Evolutionary conservation across 2,888 invertebrate genomes (phyloP).

Genomic region (Acleris laterana): DNA sequence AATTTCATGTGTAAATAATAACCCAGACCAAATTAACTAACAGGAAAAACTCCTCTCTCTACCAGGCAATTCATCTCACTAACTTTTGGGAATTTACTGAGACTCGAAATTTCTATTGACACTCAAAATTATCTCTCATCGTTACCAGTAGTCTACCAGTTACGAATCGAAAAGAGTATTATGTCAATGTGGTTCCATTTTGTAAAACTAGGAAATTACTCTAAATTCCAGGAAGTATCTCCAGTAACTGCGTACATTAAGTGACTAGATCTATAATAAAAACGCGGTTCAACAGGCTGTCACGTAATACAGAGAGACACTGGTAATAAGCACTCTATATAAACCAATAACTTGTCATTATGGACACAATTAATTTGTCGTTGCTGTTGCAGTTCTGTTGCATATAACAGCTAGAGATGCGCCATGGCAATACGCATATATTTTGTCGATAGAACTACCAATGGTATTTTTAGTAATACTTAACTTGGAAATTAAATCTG

Average conservation of each 20-base stretch:
- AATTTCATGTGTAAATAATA: no score
- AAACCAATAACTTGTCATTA: constrained; percentile 62
- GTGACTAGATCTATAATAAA: constrained; percentile 15
- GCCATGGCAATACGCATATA: not conserved
- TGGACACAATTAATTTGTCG: constrained; percentile 70
- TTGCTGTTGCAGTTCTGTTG: constrained; percentile 49
- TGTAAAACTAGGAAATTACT: constrained; percentile 4
- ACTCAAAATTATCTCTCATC: not conserved
- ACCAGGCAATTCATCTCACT: no score
- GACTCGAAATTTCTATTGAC: no score
- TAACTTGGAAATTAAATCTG: no score
- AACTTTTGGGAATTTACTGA: no score
- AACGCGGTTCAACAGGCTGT: constrained; percentile 3
- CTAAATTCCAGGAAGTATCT: constrained; percentile 13
- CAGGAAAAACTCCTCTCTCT: no score
- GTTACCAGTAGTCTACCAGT: not conserved
- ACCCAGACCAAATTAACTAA: no score
- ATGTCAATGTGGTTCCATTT: not conserved
- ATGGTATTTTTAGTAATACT: no score
- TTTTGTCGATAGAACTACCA: not conserved
- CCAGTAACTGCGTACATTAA: not conserved
- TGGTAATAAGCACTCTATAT: constrained; percentile 52
- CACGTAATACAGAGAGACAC: constrained; percentile 28
- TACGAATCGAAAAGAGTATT: not conserved
- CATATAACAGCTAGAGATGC: constrained; percentile 11